Base-by-base conservation (phyloP, 2,797 vertebrate species). In the Lacerta bilineata region DNA sequence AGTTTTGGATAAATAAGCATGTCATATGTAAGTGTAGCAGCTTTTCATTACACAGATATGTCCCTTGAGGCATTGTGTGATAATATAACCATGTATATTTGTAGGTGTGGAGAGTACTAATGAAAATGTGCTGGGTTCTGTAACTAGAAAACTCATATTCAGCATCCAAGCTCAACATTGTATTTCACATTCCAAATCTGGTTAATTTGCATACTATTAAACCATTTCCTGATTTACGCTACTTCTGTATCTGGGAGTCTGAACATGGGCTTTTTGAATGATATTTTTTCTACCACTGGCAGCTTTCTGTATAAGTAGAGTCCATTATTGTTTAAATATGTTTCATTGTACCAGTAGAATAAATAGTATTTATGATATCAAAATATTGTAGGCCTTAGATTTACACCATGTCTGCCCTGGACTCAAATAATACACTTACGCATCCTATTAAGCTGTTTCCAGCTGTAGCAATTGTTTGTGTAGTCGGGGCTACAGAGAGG, bases 401-500 rank as follows among this genome's bases (percentile, higher is more conserved):
- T 85, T 86, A 75, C 13, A 20, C 9, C n/a, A 41, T 61, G 46
- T 68, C 66, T 0, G 0, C 64, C 20, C 18, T 89, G 72, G 71
- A 23, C 87, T 25, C n/a, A 91, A 41, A 5, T 64, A 72, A 0
- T 3, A 23, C 0, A 2, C 85, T 92, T 91, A 83, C 20, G 0
- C 17, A 18, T 23, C 5, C 2, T 23, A 72, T 83, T 87, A 86
- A 85, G 41, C 64, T 13, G 9, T 33, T 41, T 90, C 59, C 68
- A 78, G 50, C 36, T 80, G 71, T 78, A 81, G 46, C 0, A 76
- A 74, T 39, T 69, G 74, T 55, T 85, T 90, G 33, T 72, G 29
- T 43, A 74, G 39, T 50, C 29, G 33, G 59, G 61, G 33, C 33
- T 36, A 27, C 0, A 0, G 29, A 20, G 33, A 39, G 18, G 0